These are phyloP conservation scores for Diploscapter pachys DNA, from an alignment of 1,140 invertebrate species.

Conservation along the genomic window DNA sequence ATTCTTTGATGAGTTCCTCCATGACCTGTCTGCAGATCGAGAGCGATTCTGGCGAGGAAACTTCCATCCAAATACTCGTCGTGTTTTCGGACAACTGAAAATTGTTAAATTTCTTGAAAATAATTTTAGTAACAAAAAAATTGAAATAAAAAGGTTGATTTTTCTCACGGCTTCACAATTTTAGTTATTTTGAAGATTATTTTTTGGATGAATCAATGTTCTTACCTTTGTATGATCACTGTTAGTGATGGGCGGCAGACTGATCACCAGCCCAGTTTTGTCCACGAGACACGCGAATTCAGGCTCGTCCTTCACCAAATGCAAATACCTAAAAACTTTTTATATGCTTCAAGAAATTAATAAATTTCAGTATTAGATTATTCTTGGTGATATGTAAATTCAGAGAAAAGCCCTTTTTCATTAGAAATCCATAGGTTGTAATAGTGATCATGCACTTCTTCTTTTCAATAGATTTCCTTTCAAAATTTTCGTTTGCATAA, in stretches of 20 bases:
- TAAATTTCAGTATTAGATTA: too few relatives aligned
- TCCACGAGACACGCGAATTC: conserved; percentile 30
- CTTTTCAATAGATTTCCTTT: neutral
- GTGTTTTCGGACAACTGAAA: conserved; percentile 23
- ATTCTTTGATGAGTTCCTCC: conserved; percentile 30
- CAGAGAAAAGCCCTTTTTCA: too few relatives aligned
- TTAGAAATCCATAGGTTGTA: too few relatives aligned
- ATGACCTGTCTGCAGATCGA: conserved; percentile 32
- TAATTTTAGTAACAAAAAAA: neutral
- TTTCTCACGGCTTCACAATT: neutral
- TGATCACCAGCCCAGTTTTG: conserved; percentile 33
- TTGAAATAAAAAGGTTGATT: too few relatives aligned
- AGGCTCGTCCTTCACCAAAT: conserved; percentile 26
- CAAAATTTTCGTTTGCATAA: neutral
- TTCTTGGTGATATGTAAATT: too few relatives aligned
- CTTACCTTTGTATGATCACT: conserved; percentile 32
- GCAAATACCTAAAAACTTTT: conserved; percentile 17
- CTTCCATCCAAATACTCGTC: conserved; percentile 27
- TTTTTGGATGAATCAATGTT: neutral
- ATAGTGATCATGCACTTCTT: too few relatives aligned
- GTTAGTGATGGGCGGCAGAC: conserved; percentile 36
- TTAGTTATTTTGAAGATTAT: neutral
- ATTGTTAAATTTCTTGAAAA: neutral
- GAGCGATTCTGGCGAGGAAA: conserved; percentile 28
- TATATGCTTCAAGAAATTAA: neutral